Conservation (phyloP, 1,140 invertebrate genomes). For the Ectropis grisescens region DNA sequence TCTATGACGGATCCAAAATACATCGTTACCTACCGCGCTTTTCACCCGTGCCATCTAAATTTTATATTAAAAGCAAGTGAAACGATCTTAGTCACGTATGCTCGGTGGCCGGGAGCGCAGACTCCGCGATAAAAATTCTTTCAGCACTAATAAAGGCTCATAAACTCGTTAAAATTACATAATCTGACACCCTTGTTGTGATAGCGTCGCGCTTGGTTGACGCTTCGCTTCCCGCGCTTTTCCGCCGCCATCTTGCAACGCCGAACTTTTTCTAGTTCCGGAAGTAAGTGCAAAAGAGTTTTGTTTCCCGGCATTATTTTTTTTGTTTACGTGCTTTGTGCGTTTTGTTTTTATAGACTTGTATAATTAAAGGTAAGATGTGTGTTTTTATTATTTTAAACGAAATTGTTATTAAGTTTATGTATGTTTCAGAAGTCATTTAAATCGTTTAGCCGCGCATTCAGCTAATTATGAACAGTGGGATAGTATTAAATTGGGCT, state of each 20-base stretch:
- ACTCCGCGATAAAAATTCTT: conserved; percentile 21
- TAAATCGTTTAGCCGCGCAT: too few relatives aligned
- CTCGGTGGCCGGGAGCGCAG: conserved; percentile 36
- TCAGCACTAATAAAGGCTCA: conserved; percentile 5
- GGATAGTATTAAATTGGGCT: conserved; percentile 46
- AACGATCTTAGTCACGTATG: conserved; percentile 48
- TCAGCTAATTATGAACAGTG: too few relatives aligned
- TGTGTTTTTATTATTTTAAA: conserved; percentile 6
- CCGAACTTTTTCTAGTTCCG: conserved; percentile 4
- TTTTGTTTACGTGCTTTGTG: conserved; percentile 22
- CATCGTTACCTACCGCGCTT: conserved; percentile 26
- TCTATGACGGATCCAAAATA: conserved; percentile 45
- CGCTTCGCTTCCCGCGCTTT: conserved; percentile 21
- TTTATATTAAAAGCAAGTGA: conserved; percentile 50
- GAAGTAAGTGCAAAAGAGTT: conserved; percentile 41
- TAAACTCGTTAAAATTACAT: conserved; percentile 9
- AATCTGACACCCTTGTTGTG: conserved; percentile 10
- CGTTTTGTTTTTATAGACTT: conserved; percentile 25
- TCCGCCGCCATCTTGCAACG: conserved; percentile 12
- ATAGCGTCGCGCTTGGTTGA: conserved; percentile 10
- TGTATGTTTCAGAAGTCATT: too few relatives aligned
- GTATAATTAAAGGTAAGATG: conserved; percentile 16
- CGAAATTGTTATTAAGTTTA: conserved; percentile 5
- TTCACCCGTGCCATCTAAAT: conserved; percentile 44
- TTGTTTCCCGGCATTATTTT: conserved; percentile 21